phyloP scores from a whole-genome alignment of 30 jellyfish, hydroid and myxozoan genomes.

The Phacellophora camtschatica region DNA sequence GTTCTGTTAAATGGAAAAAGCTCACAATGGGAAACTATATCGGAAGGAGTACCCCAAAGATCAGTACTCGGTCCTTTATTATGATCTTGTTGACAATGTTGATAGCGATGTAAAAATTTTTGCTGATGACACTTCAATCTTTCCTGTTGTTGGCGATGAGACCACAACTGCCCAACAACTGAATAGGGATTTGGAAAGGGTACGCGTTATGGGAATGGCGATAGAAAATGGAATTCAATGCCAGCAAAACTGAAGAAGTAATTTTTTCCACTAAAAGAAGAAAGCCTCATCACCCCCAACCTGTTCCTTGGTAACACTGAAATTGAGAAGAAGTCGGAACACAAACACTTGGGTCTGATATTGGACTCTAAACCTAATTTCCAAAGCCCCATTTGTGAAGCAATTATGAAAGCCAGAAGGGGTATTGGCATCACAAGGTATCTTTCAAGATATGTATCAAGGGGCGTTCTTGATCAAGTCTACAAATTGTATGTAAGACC shows the following conservation, averaged over 20 bases:
- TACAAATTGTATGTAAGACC: too few relatives aligned
- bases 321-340: not conserved
- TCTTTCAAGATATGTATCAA: not conserved
- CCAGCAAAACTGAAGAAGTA: not conserved
- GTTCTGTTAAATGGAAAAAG: conserved; percentile 19
- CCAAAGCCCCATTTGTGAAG: not conserved
- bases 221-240: conserved; percentile 4
- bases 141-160: not conserved
- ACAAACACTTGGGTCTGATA: not conserved
- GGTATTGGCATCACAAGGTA: not conserved
- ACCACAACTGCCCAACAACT: not conserved
- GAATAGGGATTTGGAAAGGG: not conserved
- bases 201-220: conserved; percentile 1
- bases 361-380: not conserved
- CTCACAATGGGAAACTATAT: conserved; percentile 30
- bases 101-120: conserved; percentile 12
- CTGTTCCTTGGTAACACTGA: not conserved
- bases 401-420: not conserved
- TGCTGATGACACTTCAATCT: not conserved
- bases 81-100: not conserved
- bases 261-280: not conserved
- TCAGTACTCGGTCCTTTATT: conserved; percentile 29
- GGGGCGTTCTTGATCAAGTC: not conserved
- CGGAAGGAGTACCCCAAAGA: conserved; percentile 43
- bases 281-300: not conserved